phyloP scores from a whole-genome alignment of 2,113 vertebrate genomes.

The Aphyosemion australe region DNA sequence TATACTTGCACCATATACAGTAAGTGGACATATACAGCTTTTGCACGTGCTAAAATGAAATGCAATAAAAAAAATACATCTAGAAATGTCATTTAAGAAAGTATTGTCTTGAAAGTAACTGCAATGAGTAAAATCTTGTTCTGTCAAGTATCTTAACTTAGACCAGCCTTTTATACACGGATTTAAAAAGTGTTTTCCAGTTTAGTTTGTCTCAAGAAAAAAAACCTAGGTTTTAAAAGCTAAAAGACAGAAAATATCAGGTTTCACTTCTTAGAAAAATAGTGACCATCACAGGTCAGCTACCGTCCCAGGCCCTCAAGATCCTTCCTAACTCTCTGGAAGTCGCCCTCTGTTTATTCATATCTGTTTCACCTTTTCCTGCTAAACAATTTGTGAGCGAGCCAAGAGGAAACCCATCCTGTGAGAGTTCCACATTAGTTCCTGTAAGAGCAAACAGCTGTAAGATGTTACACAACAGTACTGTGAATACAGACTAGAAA shows the following conservation, averaged over 20 bases:
- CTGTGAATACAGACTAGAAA: not conserved
- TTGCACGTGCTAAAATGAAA: too few relatives aligned
- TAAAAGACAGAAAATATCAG: conserved; percentile 53
- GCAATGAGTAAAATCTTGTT: too few relatives aligned
- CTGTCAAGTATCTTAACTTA: too few relatives aligned
- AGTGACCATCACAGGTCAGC: conserved; percentile 60
- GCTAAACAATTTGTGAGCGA: conserved; percentile 62
- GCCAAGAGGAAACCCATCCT: conserved; percentile 68
- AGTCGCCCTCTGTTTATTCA: conserved; percentile 63
- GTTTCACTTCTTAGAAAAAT: conserved; percentile 38
- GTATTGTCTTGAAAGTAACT: too few relatives aligned
- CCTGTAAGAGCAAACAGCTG: conserved; percentile 30
- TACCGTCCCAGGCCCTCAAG: conserved; percentile 62
- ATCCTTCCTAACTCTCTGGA: conserved; percentile 34
- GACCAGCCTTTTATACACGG: too few relatives aligned
- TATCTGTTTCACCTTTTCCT: conserved; percentile 77
- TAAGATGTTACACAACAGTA: not conserved
- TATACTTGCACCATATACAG: too few relatives aligned
- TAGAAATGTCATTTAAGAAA: too few relatives aligned
- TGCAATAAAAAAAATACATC: too few relatives aligned
- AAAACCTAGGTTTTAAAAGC: conserved; percentile 68
- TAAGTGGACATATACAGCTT: too few relatives aligned
- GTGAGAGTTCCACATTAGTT: conserved; percentile 35
- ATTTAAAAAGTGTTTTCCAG: conserved; percentile 61
- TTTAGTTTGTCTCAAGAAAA: conserved; percentile 58